These are phyloP conservation scores for Nasonia vitripennis DNA, from an alignment of 1,140 invertebrate species.

Conservation along the genomic window DNA sequence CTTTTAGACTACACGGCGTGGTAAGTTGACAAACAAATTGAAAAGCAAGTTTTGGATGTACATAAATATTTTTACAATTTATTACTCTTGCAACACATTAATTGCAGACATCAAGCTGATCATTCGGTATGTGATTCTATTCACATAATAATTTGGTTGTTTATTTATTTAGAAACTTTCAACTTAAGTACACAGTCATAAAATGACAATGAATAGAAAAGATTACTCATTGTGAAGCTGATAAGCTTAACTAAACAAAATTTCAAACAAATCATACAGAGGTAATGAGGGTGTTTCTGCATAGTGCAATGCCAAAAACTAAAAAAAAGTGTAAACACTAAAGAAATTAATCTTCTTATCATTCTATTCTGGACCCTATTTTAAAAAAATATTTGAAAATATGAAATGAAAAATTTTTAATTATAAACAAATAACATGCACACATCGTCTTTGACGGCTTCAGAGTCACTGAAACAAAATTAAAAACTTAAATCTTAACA, in stretches of 20 bases:
- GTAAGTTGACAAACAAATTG: conserved; percentile 29
- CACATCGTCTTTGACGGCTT: conserved; percentile 21
- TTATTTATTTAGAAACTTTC: background rate
- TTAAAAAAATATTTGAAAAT: conserved; percentile 39
- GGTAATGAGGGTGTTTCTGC: conserved; percentile 19
- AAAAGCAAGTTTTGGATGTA: conserved; percentile 9
- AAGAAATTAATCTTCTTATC: conserved; percentile 15
- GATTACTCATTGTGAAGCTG: background rate
- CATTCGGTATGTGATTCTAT: background rate
- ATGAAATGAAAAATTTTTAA: conserved; percentile 41
- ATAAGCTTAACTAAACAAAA: conserved; percentile 23
- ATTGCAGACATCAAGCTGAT: conserved; percentile 23
- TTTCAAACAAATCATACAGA: conserved; percentile 33
- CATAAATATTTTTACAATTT: conserved; percentile 3
- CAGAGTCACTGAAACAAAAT: conserved; percentile 50
- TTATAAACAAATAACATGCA: conserved; percentile 47
- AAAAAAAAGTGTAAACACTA: conserved; percentile 14
- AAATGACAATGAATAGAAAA: background rate
- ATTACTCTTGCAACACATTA: conserved; percentile 24
- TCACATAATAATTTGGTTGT: background rate
- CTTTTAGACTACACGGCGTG: conserved; percentile 2
- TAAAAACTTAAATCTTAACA: conserved; percentile 36
- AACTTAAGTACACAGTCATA: background rate
- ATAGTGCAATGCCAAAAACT: conserved; percentile 31
- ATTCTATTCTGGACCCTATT: conserved; percentile 4